Percentiles rank a stretch among this genome's conserved stretches.
Evolutionary conservation across 1,140 invertebrate species (phyloP).

Genomic region (Drosophila littoralis): DNA sequence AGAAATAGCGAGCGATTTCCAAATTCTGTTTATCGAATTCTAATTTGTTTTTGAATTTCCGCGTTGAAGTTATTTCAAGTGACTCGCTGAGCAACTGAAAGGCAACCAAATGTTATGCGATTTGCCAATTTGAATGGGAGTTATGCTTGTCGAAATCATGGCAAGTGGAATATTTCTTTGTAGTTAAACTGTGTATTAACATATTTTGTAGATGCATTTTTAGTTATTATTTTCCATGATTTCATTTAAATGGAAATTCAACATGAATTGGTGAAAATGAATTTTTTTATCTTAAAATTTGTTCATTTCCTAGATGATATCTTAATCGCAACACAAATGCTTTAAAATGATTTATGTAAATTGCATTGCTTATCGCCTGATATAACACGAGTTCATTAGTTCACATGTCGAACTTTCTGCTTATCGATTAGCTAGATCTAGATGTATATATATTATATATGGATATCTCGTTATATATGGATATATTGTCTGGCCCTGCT

Average conservation of each 20-base stretch:
- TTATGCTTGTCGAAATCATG: too few relatives aligned
- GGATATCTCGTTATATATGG: too few relatives aligned
- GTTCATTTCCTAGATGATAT: constrained; percentile 7
- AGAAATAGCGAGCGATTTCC: background rate
- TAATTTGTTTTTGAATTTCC: background rate
- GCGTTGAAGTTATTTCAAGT: background rate
- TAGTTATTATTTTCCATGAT: too few relatives aligned
- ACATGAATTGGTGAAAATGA: too few relatives aligned
- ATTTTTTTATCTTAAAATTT: background rate
- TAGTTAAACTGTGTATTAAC: too few relatives aligned
- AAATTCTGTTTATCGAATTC: background rate
- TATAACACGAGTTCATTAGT: constrained; percentile 26
- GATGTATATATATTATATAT: background rate
- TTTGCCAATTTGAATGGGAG: background rate
- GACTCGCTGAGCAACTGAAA: background rate
- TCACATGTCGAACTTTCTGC: constrained; percentile 10
- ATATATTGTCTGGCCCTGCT: constrained; percentile 14
- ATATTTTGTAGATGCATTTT: too few relatives aligned
- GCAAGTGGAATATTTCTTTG: background rate
- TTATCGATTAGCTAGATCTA: constrained; percentile 28
- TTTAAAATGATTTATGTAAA: constrained; percentile 33
- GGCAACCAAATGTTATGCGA: background rate
- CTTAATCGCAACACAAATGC: constrained; percentile 1
- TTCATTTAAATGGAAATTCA: too few relatives aligned
- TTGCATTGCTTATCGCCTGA: constrained; percentile 15